Evolutionary conservation across 2,888 invertebrate genomes (phyloP).

Genomic region (Agriopis marginaria): DNA sequence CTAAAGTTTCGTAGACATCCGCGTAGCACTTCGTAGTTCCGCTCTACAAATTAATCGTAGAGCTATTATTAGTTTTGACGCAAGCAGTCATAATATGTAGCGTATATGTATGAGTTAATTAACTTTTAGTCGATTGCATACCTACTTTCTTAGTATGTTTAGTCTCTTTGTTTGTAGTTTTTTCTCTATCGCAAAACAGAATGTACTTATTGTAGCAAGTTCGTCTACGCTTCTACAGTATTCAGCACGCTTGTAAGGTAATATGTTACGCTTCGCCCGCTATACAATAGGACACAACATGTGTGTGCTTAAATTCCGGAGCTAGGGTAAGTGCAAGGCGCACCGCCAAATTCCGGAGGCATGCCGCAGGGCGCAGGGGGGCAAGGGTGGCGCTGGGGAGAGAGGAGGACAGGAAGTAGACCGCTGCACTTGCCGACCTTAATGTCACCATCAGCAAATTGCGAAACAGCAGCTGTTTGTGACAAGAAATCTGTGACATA

Average conservation of each 20-base stretch:
- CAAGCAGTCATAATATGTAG: neutral
- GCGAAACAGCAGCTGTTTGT: slow-evolving; percentile 80
- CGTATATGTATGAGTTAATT: neutral
- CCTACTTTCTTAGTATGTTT: neutral
- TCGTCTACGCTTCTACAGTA: slow-evolving; percentile 35
- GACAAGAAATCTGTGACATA: slow-evolving; percentile 80
- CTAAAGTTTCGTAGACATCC: slow-evolving; percentile 47
- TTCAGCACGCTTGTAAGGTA: slow-evolving; percentile 51
- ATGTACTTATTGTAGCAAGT: neutral
- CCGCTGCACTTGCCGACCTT: slow-evolving; percentile 79
- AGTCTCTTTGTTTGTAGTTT: neutral
- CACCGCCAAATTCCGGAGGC: slow-evolving; percentile 81
- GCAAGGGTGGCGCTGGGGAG: slow-evolving; percentile 41
- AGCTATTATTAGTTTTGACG: neutral
- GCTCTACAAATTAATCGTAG: slow-evolving; percentile 31
- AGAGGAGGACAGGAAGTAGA: slow-evolving; percentile 59
- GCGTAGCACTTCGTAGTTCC: slow-evolving; percentile 50
- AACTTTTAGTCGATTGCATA: neutral
- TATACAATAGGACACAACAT: slow-evolving; percentile 51
- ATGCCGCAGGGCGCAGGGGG: slow-evolving; percentile 68
- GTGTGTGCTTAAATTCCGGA: slow-evolving; percentile 63
- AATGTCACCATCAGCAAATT: slow-evolving; percentile 85
- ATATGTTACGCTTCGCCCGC: slow-evolving; percentile 54
- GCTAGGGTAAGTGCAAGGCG: slow-evolving; percentile 73
- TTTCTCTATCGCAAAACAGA: neutral